These are phyloP conservation scores for Fragum fragum DNA, from an alignment of 2,888 invertebrate genomes.

Conservation along the genomic window DNA sequence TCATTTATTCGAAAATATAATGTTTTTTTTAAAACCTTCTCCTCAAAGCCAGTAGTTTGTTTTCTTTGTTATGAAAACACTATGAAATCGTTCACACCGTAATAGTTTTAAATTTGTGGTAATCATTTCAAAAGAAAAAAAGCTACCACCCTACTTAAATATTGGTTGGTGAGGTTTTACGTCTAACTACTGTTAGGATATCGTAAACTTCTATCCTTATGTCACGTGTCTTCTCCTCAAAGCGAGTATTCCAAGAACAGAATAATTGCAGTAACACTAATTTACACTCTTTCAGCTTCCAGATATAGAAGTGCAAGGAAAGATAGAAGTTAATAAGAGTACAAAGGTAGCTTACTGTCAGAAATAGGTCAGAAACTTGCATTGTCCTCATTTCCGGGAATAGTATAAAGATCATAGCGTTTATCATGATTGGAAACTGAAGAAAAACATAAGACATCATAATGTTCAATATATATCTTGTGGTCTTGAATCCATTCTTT, in stretches of 20 bases:
- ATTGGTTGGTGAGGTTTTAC: too few species aligned
- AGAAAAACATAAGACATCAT: neutral
- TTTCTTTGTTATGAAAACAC: too few species aligned
- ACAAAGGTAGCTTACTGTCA: neutral
- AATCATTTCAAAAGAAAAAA: too few species aligned
- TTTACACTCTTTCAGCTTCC: constrained; percentile 19
- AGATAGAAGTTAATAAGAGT: neutral
- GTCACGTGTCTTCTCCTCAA: neutral
- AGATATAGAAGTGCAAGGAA: neutral
- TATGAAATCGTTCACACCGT: too few species aligned
- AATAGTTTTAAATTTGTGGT: too few species aligned
- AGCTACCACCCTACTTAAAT: too few species aligned
- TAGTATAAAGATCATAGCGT: neutral
- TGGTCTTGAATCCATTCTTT: neutral
- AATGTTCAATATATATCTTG: neutral
- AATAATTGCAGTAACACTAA: neutral
- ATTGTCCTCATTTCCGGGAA: neutral
- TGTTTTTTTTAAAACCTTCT: too few species aligned
- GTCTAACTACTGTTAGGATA: neutral
- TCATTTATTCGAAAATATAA: too few species aligned
- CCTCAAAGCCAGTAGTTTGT: too few species aligned
- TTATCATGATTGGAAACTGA: constrained; percentile 1
- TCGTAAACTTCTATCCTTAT: neutral
- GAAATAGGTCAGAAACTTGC: neutral
- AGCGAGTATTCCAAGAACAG: neutral